phyloP scores from a whole-genome alignment of 2,888 invertebrate genomes.

The Galeopsomyia nigrocyanea region DNA sequence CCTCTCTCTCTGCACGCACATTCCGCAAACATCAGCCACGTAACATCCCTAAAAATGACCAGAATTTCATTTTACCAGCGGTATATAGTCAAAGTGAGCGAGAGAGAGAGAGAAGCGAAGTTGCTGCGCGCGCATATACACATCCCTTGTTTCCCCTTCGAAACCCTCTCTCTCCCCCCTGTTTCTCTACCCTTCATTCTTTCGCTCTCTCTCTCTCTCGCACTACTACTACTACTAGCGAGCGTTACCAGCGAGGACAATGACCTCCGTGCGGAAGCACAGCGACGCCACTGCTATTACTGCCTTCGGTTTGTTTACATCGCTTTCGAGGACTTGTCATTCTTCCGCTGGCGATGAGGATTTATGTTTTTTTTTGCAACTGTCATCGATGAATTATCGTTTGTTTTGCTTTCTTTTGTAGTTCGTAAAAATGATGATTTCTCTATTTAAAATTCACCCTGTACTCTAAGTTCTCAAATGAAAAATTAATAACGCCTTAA shows the following conservation, averaged over 20 bases:
- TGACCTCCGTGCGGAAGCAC: slow-evolving; percentile 59
- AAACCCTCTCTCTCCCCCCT: slow-evolving; percentile 40
- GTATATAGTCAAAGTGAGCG: too few species aligned
- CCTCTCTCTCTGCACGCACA: slow-evolving; percentile 31
- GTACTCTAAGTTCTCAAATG: too few species aligned
- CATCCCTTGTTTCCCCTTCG: slow-evolving; percentile 39
- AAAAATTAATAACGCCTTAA: too few species aligned
- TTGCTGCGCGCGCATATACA: slow-evolving; percentile 12
- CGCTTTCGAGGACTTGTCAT: slow-evolving; percentile 44
- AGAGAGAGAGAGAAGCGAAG: too few species aligned
- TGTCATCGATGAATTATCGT: too few species aligned
- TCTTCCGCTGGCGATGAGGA: too few species aligned
- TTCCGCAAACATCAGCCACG: slow-evolving; percentile 17
- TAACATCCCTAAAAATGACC: too few species aligned
- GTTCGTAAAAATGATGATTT: too few species aligned
- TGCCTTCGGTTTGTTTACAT: slow-evolving; percentile 63
- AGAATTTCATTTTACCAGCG: neutral
- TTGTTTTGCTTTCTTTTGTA: too few species aligned
- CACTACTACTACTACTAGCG: slow-evolving; percentile 50
- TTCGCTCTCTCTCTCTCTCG: slow-evolving; percentile 34
- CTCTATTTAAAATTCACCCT: too few species aligned
- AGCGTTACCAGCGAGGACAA: slow-evolving; percentile 57
- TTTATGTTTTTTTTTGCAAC: too few species aligned
- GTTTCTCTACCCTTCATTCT: slow-evolving; percentile 45
- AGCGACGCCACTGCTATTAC: slow-evolving; percentile 44